Percentiles rank a stretch among this genome's conserved stretches.
Conservation (phyloP, 1,140 invertebrate species). For the Venturia canescens region DNA sequence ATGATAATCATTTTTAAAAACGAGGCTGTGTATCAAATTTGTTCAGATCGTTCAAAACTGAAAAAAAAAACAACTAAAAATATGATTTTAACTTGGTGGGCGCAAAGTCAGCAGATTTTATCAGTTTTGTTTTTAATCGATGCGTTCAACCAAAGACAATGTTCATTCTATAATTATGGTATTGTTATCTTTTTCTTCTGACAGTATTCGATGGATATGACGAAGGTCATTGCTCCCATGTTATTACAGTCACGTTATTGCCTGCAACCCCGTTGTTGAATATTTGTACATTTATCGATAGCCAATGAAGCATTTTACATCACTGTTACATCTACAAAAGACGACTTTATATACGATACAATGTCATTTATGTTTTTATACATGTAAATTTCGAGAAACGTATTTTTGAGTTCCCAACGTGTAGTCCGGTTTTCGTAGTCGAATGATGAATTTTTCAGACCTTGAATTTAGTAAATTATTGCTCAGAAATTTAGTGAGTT, state of each 20-base stretch:
- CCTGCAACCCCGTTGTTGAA: constrained; percentile 54
- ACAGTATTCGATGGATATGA: constrained; percentile 75
- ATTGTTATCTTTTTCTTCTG: constrained; percentile 61
- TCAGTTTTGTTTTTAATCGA: too few species aligned
- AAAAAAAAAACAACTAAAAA: background rate
- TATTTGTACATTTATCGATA: background rate
- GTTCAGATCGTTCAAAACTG: too few species aligned
- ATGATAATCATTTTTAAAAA: too few species aligned
- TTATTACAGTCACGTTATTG: constrained; percentile 62
- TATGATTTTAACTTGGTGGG: too few species aligned
- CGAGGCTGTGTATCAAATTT: too few species aligned
- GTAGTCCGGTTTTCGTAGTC: too few species aligned
- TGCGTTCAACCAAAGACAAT: background rate
- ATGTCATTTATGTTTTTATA: background rate
- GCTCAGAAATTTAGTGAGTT: too few species aligned
- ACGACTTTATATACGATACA: too few species aligned
- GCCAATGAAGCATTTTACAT: background rate
- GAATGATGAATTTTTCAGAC: too few species aligned
- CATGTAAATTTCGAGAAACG: background rate
- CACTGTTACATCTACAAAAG: background rate
- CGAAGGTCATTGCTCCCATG: constrained; percentile 73
- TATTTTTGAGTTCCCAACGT: too few species aligned
- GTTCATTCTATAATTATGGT: constrained; percentile 56
- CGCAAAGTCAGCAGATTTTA: too few species aligned
- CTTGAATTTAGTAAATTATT: too few species aligned